These are phyloP conservation scores for Melipona beecheii DNA, from an alignment of 2,888 invertebrate genomes.

Conservation along the genomic window DNA sequence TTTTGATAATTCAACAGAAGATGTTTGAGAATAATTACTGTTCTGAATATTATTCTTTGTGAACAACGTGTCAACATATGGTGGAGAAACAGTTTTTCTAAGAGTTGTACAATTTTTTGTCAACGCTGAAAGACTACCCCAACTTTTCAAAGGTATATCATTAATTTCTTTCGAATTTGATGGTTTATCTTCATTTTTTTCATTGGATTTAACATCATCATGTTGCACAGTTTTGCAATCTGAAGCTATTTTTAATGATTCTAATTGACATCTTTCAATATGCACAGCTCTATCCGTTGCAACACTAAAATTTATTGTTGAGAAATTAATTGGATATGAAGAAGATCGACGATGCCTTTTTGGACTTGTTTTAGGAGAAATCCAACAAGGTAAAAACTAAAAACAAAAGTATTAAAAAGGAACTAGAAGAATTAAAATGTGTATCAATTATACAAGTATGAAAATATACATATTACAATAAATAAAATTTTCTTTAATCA, in stretches of 20 bases:
- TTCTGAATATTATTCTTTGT: slow-evolving; percentile 37
- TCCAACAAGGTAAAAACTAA: slow-evolving; percentile 79
- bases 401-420: slow-evolving; percentile 45
- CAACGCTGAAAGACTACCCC: slow-evolving; percentile 77
- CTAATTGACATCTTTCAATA: slow-evolving; percentile 50
- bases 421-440: neutral
- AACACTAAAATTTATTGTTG: slow-evolving; percentile 53
- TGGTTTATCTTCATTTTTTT: slow-evolving; percentile 20
- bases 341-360: slow-evolving; percentile 81
- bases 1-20: slow-evolving; percentile 70
- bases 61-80: slow-evolving; percentile 11
- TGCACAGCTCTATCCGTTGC: slow-evolving; percentile 42
- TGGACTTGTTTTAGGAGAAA: slow-evolving; percentile 77
- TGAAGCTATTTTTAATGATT: slow-evolving; percentile 46
- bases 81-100: slow-evolving; percentile 53
- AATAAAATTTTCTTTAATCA: neutral
- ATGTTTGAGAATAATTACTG: slow-evolving; percentile 28
- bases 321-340: slow-evolving; percentile 81
- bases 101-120: slow-evolving; percentile 66
- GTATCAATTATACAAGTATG: neutral
- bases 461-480: neutral
- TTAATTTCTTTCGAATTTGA: slow-evolving; percentile 33
- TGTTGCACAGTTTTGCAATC: slow-evolving; percentile 19
- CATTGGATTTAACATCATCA: slow-evolving; percentile 19
- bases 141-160: slow-evolving; percentile 73